phyloP scores from a whole-genome alignment of 2,888 invertebrate genomes.

The Galerucella nymphaeae region DNA sequence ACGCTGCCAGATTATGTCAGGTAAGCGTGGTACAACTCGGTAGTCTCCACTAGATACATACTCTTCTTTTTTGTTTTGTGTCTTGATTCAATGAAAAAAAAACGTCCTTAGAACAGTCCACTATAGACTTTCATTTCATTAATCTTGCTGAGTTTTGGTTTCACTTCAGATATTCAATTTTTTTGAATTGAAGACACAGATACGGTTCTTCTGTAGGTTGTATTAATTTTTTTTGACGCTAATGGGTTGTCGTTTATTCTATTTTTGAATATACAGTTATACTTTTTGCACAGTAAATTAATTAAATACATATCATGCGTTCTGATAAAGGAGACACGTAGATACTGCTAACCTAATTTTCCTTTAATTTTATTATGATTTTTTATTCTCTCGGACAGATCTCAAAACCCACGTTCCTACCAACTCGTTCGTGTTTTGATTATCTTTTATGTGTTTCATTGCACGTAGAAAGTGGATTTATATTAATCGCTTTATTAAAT shows the following conservation, averaged over 20 bases:
- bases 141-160: no score
- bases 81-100: no score
- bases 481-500: conserved; percentile 30
- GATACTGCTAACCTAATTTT: conserved; percentile 38
- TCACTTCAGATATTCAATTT: no score
- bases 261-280: background rate
- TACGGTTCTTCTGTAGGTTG: no score
- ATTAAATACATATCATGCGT: conserved; percentile 18
- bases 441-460: conserved; percentile 30
- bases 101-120: no score
- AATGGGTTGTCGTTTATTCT: background rate
- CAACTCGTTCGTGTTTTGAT: conserved; percentile 21
- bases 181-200: no score
- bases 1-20: no score
- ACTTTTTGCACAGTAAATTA: background rate
- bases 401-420: conserved; percentile 38
- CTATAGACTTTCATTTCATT: no score
- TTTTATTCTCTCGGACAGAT: conserved; percentile 38
- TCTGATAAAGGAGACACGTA: conserved; percentile 34
- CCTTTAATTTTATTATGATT: conserved; percentile 25
- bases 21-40: no score
- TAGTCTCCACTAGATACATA: no score
- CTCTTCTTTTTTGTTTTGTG: no score
- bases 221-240: background rate
- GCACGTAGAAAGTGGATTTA: conserved; percentile 37